These are phyloP conservation scores for Eristalis tenax DNA, from an alignment of 2,888 invertebrate genomes.

Conservation along the genomic window DNA sequence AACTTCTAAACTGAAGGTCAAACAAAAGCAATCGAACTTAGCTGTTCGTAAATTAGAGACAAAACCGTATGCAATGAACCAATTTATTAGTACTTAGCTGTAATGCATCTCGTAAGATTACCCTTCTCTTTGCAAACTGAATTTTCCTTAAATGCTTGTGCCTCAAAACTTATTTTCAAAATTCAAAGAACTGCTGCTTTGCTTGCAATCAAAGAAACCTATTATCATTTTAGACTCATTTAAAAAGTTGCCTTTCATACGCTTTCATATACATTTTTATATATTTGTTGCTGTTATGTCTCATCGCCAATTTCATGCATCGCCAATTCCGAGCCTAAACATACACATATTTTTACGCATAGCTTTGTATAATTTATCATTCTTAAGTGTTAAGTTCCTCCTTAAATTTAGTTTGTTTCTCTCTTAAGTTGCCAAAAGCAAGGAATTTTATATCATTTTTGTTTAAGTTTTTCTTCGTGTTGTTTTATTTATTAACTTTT, in stretches of 20 bases:
- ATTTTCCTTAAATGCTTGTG: not conserved
- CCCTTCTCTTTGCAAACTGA: not conserved
- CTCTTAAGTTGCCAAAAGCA: constrained; percentile 20
- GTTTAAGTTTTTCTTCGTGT: constrained; percentile 53
- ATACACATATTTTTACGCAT: constrained; percentile 24
- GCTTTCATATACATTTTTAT: constrained; percentile 18
- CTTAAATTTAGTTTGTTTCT: constrained; percentile 43
- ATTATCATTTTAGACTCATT: constrained; percentile 38
- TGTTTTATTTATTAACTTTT: constrained; percentile 42
- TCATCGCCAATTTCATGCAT: constrained; percentile 22
- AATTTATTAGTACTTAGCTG: not conserved
- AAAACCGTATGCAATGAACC: not conserved
- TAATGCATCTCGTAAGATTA: not conserved
- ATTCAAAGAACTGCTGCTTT: constrained; percentile 25
- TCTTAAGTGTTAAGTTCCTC: constrained; percentile 43
- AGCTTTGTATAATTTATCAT: constrained; percentile 52
- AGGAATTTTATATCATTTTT: constrained; percentile 13
- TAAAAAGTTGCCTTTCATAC: constrained; percentile 41
- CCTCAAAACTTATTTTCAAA: not conserved
- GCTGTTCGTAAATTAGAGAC: not conserved
- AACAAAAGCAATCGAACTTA: not conserved
- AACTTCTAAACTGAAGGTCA: not conserved
- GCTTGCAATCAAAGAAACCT: constrained; percentile 19
- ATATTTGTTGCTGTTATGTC: constrained; percentile 32
- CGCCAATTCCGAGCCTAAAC: constrained; percentile 2